Conservation (phyloP, 2,113 vertebrate genomes). For the Salvator merianae region DNA sequence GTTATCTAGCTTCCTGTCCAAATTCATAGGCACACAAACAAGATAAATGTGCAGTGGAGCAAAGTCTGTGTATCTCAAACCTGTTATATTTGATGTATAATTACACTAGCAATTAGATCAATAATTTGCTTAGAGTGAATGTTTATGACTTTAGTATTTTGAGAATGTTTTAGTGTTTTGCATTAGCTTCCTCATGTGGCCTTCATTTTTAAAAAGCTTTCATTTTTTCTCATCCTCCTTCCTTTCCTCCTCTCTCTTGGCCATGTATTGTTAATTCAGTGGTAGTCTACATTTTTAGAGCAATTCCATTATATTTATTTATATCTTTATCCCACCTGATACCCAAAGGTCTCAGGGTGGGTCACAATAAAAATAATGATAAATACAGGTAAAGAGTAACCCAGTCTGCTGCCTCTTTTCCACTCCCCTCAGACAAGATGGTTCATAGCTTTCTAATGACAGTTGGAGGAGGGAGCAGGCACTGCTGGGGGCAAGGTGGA, state of each 20-base stretch:
- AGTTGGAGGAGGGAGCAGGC: too few species aligned
- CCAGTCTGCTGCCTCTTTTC: too few species aligned
- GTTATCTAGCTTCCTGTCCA: background rate
- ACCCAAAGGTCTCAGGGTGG: too few species aligned
- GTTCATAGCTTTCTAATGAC: too few species aligned
- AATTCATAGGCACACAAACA: background rate
- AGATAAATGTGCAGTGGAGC: background rate
- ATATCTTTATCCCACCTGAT: too few species aligned
- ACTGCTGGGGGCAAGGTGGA: too few species aligned
- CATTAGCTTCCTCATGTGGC: background rate
- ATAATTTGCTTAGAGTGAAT: background rate
- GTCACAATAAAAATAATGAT: too few species aligned
- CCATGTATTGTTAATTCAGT: background rate
- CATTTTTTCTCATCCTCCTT: background rate
- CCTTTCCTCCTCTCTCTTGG: background rate
- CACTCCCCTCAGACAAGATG: too few species aligned
- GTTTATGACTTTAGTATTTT: background rate
- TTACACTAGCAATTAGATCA: background rate
- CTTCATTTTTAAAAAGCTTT: background rate
- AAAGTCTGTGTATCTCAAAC: background rate
- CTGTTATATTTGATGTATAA: background rate
- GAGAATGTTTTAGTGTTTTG: background rate
- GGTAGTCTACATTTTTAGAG: background rate
- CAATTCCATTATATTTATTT: background rate
- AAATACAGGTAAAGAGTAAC: too few species aligned